Evolutionary conservation across 92 coral and sea anemone species (phyloP), one percentile per base, ranked within the genome.

Genomic region (Virgularia gustaviana): DNA sequence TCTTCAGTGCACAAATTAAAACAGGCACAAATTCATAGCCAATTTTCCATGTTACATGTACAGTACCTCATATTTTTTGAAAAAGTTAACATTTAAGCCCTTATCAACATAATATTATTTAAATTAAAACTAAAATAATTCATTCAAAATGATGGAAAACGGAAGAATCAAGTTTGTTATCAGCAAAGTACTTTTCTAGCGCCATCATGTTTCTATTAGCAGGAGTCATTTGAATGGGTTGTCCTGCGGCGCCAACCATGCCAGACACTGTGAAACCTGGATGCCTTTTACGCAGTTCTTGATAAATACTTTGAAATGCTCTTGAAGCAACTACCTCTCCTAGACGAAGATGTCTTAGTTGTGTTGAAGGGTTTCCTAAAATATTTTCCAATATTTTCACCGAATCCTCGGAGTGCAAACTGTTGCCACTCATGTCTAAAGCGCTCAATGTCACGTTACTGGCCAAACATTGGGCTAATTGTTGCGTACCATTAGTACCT

Each of bases 341-440:
- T 13, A 63, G 47, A 42, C 25, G 25, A n/a, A 63, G 25, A 37
- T 42, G 70, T 3, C 49, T 19, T 15, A 63, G 51, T 63, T 63
- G 36, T 35, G 27, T 36, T 15, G 51, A 36, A 18, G 51, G 41
- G 41, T 63, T 63, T 18, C 41, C 8, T 13, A 38, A 63, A 18
- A 63, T 36, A 28, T 49, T 28, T 23, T 91, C 91, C 16, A 91
- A 54, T 11, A 82, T 70, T 16, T 62, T 20, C 8, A 91, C 68
- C 8, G 89, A 57, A 10, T 89, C 91, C 33, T 85, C 87, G 0
- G 91, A 86, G 58, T 83, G 87, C 58, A 91, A 77, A 29, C 81
- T 65, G 39, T 91, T 91, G 33, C 97, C 81, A 36, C 91, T 83
- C 38, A 91, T 20, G 43, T 86, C 78, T 45, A 91, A 32, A 57